Evolutionary conservation across 1,140 invertebrate genomes (phyloP).

Genomic region (Zaprionus davidi): DNA sequence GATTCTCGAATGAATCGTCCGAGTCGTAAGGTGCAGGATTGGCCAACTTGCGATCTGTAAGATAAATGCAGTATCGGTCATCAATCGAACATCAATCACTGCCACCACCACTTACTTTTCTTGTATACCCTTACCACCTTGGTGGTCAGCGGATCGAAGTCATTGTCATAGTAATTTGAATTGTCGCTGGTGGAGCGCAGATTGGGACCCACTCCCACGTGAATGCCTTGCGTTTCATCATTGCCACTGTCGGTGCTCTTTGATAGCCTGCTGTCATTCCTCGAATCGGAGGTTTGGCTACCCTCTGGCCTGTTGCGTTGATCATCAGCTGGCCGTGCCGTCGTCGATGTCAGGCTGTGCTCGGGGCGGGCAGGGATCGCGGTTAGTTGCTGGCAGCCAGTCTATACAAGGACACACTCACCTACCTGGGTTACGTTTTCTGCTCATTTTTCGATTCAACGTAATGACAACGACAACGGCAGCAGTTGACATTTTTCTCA

Average conservation of each 20-base stretch:
- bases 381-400: not conserved
- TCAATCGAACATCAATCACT: not conserved
- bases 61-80: not conserved
- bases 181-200: not conserved
- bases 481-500: conserved; percentile 74
- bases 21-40: conserved; percentile 27
- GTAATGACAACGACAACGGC: not conserved
- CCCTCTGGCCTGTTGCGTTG: not conserved
- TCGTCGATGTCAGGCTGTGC: not conserved
- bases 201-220: not conserved
- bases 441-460: conserved; percentile 64
- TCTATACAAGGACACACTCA: conserved; percentile 42
- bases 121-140: conserved; percentile 59
- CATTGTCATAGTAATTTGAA: conserved; percentile 36
- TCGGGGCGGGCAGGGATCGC: not conserved
- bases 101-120: conserved; percentile 54
- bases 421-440: conserved; percentile 61
- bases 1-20: conserved; percentile 36
- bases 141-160: conserved; percentile 45
- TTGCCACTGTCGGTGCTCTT: too few relatives aligned
- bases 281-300: not conserved
- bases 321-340: not conserved
- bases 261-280: too few relatives aligned
- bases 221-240: too few relatives aligned
- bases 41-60: not conserved